Percentiles rank a stretch among this genome's conserved stretches.
Conservation (phyloP, 2,113 vertebrate species). For the Hippocampus guttulatus region DNA sequence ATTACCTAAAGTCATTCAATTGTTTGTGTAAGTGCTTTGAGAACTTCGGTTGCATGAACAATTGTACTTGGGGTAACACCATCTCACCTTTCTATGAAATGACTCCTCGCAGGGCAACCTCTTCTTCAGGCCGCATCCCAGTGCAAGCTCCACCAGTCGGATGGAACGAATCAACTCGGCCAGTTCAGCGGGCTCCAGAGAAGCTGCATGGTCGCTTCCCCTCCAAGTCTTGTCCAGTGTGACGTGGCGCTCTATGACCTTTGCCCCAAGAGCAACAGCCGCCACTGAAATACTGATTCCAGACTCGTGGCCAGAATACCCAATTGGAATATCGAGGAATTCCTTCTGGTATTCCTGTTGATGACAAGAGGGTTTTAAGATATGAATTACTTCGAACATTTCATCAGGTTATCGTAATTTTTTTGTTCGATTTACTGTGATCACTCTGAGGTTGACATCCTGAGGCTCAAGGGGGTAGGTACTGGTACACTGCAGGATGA, state of each 20-base stretch:
- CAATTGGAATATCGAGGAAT: slow-evolving; percentile 97
- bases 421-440: slow-evolving; percentile 58
- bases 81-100: slow-evolving; percentile 87
- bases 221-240: slow-evolving; percentile 94
- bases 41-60: no score
- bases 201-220: slow-evolving; percentile 89
- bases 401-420: no score
- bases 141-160: slow-evolving; percentile 83
- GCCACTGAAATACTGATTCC: slow-evolving; percentile 86
- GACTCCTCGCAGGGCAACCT: slow-evolving; percentile 87
- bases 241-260: slow-evolving; percentile 90
- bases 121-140: slow-evolving; percentile 80
- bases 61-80: no score
- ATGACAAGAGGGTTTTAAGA: not conserved
- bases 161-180: slow-evolving; percentile 82
- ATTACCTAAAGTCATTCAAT: no score
- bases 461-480: slow-evolving; percentile 87
- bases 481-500: slow-evolving; percentile 95
- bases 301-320: slow-evolving; percentile 93
- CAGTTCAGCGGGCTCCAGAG: slow-evolving; percentile 81
- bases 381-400: not conserved
- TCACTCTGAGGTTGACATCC: slow-evolving; percentile 87
- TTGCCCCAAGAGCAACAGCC: slow-evolving; percentile 90
- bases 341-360: slow-evolving; percentile 88
- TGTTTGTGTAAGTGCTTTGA: no score